These are phyloP conservation scores for Sycobia sp. DNA, from an alignment of 1,140 invertebrate genomes.

Conservation along the genomic window DNA sequence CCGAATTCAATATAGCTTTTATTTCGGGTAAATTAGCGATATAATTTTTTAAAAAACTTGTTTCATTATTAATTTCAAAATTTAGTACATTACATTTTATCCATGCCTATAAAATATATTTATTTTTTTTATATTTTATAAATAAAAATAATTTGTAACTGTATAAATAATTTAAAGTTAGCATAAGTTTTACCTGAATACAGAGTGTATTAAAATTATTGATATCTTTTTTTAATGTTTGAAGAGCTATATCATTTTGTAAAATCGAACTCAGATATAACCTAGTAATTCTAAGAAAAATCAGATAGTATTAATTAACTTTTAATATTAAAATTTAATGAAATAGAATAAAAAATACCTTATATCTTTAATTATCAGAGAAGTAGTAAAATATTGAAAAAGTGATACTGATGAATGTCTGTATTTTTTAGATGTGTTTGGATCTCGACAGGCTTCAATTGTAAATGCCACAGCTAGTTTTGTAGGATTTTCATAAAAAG, in stretches of 20 bases:
- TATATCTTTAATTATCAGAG: slow-evolving; percentile 53
- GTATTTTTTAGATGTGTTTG: slow-evolving; percentile 45
- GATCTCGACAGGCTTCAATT: slow-evolving; percentile 49
- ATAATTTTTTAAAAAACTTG: slow-evolving; percentile 46
- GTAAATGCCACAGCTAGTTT: slow-evolving; percentile 56
- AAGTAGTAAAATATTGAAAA: slow-evolving; percentile 54
- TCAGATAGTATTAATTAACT: slow-evolving; percentile 4
- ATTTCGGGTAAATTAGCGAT: slow-evolving; percentile 46
- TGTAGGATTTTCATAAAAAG: slow-evolving; percentile 46
- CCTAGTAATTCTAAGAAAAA: slow-evolving; percentile 49
- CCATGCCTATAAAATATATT: slow-evolving; percentile 50
- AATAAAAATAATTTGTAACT: slow-evolving; percentile 24
- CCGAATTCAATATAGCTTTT: slow-evolving; percentile 43
- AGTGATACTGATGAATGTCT: slow-evolving; percentile 51
- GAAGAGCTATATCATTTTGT: slow-evolving; percentile 35
- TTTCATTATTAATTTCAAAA: slow-evolving; percentile 40
- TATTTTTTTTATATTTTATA: no score
- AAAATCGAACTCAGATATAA: slow-evolving; percentile 49
- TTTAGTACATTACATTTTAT: slow-evolving; percentile 53
- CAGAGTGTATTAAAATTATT: slow-evolving; percentile 49
- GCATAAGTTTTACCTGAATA: slow-evolving; percentile 46
- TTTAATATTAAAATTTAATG: slow-evolving; percentile 11
- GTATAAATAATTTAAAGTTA: slow-evolving; percentile 18
- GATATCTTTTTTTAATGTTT: slow-evolving; percentile 42
- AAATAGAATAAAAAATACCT: slow-evolving; percentile 40